A percentile compares a stretch with the other conserved stretches of the same genome.
These are phyloP conservation scores for Pristionchus fissidentatus DNA, from an alignment of 2,888 invertebrate species.

Conservation along the genomic window DNA sequence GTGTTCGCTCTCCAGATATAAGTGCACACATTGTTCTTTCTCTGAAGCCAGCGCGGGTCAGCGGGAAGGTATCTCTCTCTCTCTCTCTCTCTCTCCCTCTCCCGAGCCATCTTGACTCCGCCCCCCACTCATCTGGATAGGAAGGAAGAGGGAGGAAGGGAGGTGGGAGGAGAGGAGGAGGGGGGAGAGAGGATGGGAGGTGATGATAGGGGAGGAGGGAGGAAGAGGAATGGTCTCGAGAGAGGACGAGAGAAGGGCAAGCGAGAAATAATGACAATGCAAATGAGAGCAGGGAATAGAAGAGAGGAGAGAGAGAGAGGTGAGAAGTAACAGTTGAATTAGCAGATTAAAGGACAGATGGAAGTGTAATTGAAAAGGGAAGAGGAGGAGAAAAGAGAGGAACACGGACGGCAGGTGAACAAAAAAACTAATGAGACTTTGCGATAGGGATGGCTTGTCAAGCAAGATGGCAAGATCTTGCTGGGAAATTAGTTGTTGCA, in stretches of 20 bases:
- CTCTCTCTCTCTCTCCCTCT: not conserved
- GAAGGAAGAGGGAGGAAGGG: not conserved
- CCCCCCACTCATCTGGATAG: conserved; percentile 25
- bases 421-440: no score
- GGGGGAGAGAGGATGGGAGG: not conserved
- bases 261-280: conserved; percentile 38
- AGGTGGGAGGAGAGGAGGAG: not conserved
- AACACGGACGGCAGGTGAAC: conserved; percentile 2
- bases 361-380: not conserved
- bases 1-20: not conserved
- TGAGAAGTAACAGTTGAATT: not conserved
- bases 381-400: not conserved
- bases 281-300: conserved; percentile 43
- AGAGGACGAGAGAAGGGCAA: not conserved
- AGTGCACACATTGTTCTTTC: no score
- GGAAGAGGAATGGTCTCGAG: conserved; percentile 29
- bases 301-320: not conserved
- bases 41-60: not conserved
- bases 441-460: not conserved
- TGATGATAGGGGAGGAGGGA: not conserved
- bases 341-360: conserved; percentile 1
- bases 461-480: no score
- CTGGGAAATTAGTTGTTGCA: not conserved
- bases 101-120: conserved; percentile 6
- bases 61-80: conserved; percentile 2